Conservation (phyloP, 2,113 vertebrate species). For the Platycercus adscitus region DNA sequence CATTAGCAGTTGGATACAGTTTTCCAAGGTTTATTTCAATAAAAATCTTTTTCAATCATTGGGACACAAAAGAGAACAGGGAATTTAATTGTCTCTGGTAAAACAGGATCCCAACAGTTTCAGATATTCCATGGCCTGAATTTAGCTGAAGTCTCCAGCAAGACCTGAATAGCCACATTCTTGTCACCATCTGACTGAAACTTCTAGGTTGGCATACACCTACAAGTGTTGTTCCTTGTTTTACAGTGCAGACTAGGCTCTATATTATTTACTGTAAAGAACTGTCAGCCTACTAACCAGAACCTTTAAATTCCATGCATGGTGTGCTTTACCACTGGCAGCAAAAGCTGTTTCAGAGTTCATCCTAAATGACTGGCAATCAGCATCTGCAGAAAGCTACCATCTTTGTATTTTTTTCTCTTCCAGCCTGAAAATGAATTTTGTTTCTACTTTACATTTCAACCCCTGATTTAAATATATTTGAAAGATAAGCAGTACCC, state of each 20-base stretch:
- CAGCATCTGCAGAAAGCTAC: neutral
- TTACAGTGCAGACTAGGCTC: neutral
- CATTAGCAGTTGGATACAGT: conserved; percentile 24
- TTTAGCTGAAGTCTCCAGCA: conserved; percentile 21
- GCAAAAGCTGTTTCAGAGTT: conserved; percentile 20
- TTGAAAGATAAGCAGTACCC: neutral
- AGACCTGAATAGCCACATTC: conserved; percentile 46
- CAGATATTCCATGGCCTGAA: neutral
- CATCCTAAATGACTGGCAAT: neutral
- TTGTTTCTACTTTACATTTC: conserved; percentile 14
- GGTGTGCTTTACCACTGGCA: neutral
- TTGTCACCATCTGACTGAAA: conserved; percentile 39
- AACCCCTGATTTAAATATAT: conserved; percentile 24
- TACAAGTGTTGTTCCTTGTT: conserved; percentile 26
- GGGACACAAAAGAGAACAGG: conserved; percentile 1
- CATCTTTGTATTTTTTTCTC: neutral
- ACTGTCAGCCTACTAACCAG: neutral
- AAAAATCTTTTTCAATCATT: conserved; percentile 40
- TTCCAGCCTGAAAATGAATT: neutral
- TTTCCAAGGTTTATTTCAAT: conserved; percentile 24
- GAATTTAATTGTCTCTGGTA: conserved; percentile 6
- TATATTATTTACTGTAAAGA: neutral
- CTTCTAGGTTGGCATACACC: neutral
- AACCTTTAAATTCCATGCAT: neutral
- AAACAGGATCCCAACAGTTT: conserved; percentile 10